Base-by-base conservation (phyloP, 1,140 invertebrate species). In the Philotrypesis tridentata region DNA sequence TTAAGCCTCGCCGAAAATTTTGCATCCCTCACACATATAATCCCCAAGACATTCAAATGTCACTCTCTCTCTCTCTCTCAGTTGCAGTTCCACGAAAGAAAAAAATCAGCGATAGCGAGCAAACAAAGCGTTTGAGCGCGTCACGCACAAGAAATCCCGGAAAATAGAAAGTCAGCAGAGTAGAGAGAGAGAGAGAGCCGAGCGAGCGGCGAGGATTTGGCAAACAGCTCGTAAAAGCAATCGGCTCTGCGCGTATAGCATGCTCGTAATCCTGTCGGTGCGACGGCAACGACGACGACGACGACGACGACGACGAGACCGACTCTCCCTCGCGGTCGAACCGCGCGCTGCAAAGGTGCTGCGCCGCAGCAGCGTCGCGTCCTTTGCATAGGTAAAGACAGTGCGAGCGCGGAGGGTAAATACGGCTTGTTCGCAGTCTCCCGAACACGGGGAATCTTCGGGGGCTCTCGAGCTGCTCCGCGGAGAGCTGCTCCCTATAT, bases 301-400 rank as follows among this genome's bases (percentile, higher is more conserved):
- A n/a, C n/a, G n/a, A n/a, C n/a, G n/a, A n/a, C n/a, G n/a, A n/a
- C n/a, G n/a, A n/a, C n/a, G n/a, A n/a, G n/a, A n/a, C n/a, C n/a
- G n/a, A n/a, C n/a, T n/a, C n/a, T n/a, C n/a, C 12, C 8, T 23
- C 63, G n/a, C 29, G 29, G 29, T 29, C 75, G 31, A 23, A 77
- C n/a, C n/a, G n/a, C n/a, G n/a, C n/a, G n/a, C n/a, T n/a, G 75
- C 40, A 43, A 63, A 79, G 33, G 8, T 73, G 6, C 29, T 63
- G 0, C 21, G 17, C n/a, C 48, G 17, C 21, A n/a, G n/a, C n/a
- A n/a, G n/a, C n/a, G n/a, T 0, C 21, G 48, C 40, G 33, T 25
- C 84, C 85, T 85, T 85, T 85, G 84, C 85, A 84, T 87, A 86
- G 82, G 84, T 78, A 78, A 82, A 83, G 68, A 83, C 83, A 85